Evolutionary conservation across 2,888 invertebrate genomes (phyloP).

Genomic region (Amphipyra tragopoginis): DNA sequence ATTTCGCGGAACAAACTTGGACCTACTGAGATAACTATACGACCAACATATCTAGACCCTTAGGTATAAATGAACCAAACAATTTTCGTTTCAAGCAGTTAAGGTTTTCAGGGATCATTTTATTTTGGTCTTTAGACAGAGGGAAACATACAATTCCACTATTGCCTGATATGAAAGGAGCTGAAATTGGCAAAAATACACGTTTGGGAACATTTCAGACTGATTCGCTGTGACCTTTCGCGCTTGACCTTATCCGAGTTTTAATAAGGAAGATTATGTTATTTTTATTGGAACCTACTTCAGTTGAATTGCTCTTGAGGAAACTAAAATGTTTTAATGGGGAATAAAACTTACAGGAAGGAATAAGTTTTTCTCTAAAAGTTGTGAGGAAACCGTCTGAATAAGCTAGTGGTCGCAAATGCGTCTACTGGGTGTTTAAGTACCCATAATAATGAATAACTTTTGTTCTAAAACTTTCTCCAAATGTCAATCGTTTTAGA

Average conservation of each 20-base stretch:
- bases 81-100: conserved; percentile 5
- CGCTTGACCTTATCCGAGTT: conserved; percentile 19
- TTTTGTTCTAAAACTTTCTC: no score
- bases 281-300: neutral
- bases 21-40: conserved; percentile 37
- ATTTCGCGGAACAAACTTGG: conserved; percentile 51
- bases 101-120: conserved; percentile 16
- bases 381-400: no score
- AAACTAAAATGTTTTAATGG: no score
- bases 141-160: conserved; percentile 41
- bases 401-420: no score
- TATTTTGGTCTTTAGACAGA: conserved; percentile 19
- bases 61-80: conserved; percentile 2
- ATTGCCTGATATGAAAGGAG: conserved; percentile 38
- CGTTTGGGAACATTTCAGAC: conserved; percentile 43
- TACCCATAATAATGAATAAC: no score
- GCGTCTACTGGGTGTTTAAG: no score
- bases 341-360: no score
- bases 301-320: no score
- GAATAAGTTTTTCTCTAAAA: no score
- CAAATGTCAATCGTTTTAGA: no score
- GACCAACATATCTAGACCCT: conserved; percentile 36
- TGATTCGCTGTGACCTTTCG: conserved; percentile 32
- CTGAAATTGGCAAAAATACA: conserved; percentile 43
- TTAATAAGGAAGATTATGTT: conserved; percentile 11